Evolutionary conservation across 2,797 vertebrate species (phyloP), one percentile per base, ranked within the genome.

Genomic region (Parauchenoglanis punctatus): DNA sequence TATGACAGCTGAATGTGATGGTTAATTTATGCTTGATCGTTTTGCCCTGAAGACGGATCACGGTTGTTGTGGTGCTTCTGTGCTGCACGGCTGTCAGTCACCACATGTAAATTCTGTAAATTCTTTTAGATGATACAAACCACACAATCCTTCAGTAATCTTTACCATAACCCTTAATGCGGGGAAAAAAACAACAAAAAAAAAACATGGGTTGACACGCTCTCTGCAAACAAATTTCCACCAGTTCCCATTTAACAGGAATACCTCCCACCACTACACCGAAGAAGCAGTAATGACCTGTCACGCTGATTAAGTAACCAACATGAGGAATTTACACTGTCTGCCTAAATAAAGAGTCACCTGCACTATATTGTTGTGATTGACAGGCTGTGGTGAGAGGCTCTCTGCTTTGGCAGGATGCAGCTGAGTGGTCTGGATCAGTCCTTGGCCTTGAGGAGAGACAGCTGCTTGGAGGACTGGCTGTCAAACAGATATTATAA

Each of bases 311-410:
- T 17, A 67, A 15, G 40, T 20, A 75, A 56, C 81, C 67, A 35
- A 40, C 52, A 67, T 59, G 58, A 81, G 35, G 20, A 54, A 54
- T 65, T 83, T 63, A 58, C 20, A 31, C 7, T 44, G 67, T 25
- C 11, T 11, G 52, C 28, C 52, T 68, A 40, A 56, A 70, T 76
- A 0, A n/a, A 31, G 63, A 86, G 96, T 93, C 90, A 99, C 98
- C 96, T 98, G 97, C 87, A 96, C 93, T 91, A 96, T 88, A 75
- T 95, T 95, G 86, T 93, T 96, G 91, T 96, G 95, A 91, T 88
- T 93, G 89, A 95, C 88, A 67, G 94, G 75, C 1, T 96, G 96
- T 13, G 83, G 87, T 11, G 92, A 87, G 80, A 94, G 90, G 5
- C 91, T 87, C 15, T 97, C 97, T 92, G 94, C 95, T 73, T 96